These are phyloP conservation scores for Hyles lineata DNA, from an alignment of 2,888 invertebrate genomes.

Conservation along the genomic window DNA sequence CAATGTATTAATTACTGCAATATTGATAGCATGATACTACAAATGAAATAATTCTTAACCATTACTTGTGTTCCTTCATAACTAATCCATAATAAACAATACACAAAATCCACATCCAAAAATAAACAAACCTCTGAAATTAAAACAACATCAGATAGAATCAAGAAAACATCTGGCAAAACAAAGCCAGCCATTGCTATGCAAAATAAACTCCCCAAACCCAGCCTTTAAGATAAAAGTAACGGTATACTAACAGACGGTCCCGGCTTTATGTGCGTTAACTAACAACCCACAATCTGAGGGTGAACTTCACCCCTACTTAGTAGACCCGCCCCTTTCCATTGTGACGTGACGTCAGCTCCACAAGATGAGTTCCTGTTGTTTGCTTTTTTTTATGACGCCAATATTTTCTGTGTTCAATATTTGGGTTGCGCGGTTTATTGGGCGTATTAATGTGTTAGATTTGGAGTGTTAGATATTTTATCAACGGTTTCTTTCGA, in stretches of 20 bases:
- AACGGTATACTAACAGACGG: slow-evolving; percentile 10
- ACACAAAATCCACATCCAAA: no score
- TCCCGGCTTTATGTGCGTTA: slow-evolving; percentile 6
- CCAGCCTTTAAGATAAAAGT: slow-evolving; percentile 4
- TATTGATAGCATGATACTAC: no score
- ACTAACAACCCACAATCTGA: neutral
- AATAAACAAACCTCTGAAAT: no score
- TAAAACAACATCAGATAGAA: neutral
- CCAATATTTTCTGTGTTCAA: slow-evolving; percentile 4
- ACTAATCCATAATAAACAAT: no score
- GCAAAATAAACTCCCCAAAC: neutral
- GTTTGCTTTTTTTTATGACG: slow-evolving; percentile 13
- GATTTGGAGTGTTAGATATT: no score
- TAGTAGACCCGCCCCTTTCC: neutral
- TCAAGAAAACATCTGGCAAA: neutral
- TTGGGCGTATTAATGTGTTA: neutral
- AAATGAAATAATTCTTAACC: no score
- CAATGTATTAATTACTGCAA: no score
- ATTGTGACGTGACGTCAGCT: slow-evolving; percentile 20
- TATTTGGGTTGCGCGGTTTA: neutral
- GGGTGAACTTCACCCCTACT: slow-evolving; percentile 1
- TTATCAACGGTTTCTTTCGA: no score
- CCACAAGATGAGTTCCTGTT: neutral
- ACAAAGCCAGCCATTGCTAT: neutral
- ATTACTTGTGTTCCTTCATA: no score